Conservation (phyloP, 2,888 invertebrate genomes). For the Dilophus febrilis region DNA sequence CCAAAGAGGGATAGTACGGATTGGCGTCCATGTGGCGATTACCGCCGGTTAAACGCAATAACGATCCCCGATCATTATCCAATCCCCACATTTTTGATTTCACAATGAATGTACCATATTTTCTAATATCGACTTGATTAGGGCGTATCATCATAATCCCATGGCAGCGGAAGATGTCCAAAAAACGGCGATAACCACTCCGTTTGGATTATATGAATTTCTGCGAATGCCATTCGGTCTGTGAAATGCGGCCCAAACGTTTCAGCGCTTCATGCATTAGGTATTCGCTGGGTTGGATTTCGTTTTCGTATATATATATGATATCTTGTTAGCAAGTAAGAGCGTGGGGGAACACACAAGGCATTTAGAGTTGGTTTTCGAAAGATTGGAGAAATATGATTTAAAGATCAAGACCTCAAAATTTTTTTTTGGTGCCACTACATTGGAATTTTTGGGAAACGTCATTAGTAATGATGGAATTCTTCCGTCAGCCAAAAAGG, state of each 20-base stretch:
- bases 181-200: slow-evolving; percentile 21
- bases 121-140: slow-evolving; percentile 15
- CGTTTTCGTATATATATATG: no score
- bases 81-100: slow-evolving; percentile 16
- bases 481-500: background rate
- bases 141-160: no score
- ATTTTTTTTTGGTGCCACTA: background rate
- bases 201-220: no score
- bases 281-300: no score
- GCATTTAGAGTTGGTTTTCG: background rate
- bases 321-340: background rate
- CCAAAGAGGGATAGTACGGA: background rate
- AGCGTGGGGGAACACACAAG: background rate
- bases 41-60: slow-evolving; percentile 15
- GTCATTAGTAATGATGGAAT: no score
- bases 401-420: background rate
- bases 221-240: no score
- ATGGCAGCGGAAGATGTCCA: slow-evolving; percentile 15
- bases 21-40: slow-evolving; percentile 17
- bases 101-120: slow-evolving; percentile 10
- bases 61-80: slow-evolving; percentile 17
- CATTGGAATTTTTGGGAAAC: background rate
- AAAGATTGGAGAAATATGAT: background rate
- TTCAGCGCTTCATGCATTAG: slow-evolving; percentile 17
- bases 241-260: slow-evolving; percentile 17